Conservation (phyloP, 1,140 invertebrate genomes). For the Cotesia chilonis region DNA sequence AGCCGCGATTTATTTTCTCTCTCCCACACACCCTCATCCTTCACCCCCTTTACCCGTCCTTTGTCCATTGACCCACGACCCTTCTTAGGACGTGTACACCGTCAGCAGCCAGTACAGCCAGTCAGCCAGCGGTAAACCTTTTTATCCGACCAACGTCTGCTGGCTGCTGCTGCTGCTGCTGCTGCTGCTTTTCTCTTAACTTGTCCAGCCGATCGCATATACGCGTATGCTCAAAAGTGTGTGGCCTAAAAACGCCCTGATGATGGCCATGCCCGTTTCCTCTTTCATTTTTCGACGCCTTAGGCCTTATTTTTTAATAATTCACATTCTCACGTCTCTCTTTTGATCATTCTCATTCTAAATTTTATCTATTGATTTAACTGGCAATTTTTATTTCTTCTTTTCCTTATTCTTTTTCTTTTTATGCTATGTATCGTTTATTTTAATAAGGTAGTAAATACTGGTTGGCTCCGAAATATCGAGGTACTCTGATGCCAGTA, state of each 20-base stretch:
- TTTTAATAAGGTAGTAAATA: too few species aligned
- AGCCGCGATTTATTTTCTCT: slow-evolving; percentile 25
- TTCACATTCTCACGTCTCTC: slow-evolving; percentile 11
- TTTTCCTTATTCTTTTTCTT: background rate
- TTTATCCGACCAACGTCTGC: slow-evolving; percentile 33
- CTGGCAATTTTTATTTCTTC: background rate
- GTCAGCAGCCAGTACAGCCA: slow-evolving; percentile 4
- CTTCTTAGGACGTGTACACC: slow-evolving; percentile 15
- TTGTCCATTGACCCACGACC: slow-evolving; percentile 30
- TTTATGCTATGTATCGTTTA: background rate
- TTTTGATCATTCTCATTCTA: background rate
- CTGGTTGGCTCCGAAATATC: too few species aligned
- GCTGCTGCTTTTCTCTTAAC: slow-evolving; percentile 23
- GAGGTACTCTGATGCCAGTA: too few species aligned
- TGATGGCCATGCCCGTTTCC: slow-evolving; percentile 26
- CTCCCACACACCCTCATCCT: slow-evolving; percentile 26
- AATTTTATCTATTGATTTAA: slow-evolving; percentile 8
- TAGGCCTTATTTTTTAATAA: slow-evolving; percentile 14
- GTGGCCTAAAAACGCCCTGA: slow-evolving; percentile 36
- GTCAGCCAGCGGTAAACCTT: slow-evolving; percentile 24
- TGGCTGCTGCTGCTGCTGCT: slow-evolving; percentile 28
- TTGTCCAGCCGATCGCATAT: slow-evolving; percentile 5
- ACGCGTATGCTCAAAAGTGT: slow-evolving; percentile 26
- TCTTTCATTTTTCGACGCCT: slow-evolving; percentile 14
- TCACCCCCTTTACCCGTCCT: slow-evolving; percentile 31